Conservation (phyloP, 30 jellyfish, hydroid and myxozoan genomes). For the Chrysaora quinquecirrha region DNA sequence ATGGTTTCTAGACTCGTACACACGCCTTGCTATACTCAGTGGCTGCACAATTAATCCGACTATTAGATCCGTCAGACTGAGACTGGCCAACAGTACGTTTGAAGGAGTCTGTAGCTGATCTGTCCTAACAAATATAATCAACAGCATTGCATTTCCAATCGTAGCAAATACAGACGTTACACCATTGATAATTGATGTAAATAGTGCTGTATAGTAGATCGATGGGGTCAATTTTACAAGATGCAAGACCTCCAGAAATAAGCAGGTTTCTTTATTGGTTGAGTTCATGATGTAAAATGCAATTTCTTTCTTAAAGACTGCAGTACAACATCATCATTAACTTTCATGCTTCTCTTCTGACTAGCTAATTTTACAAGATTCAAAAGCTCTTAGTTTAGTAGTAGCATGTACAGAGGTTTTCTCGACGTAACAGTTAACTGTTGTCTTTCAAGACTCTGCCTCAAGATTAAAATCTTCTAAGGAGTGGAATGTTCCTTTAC, state of each 20-base stretch:
- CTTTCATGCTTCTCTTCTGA: no score
- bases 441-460: no score
- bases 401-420: no score
- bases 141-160: conserved; percentile 29
- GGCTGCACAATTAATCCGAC: conserved; percentile 64
- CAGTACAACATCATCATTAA: no score
- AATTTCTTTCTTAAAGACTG: no score
- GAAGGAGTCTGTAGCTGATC: conserved; percentile 44
- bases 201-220: conserved; percentile 20
- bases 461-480: no score
- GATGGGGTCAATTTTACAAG: neutral
- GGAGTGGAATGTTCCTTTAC: no score
- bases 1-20: conserved; percentile 11
- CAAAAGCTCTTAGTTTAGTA: no score
- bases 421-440: no score
- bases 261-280: conserved; percentile 24
- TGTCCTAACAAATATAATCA: conserved; percentile 16
- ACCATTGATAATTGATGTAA: conserved; percentile 35
- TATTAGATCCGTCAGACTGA: conserved; percentile 54
- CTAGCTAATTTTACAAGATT: no score
- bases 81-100: conserved; percentile 43
- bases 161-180: conserved; percentile 44
- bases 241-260: conserved; percentile 47
- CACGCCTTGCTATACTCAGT: conserved; percentile 40
- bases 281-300: conserved; percentile 41